Conservation (phyloP, 2,888 invertebrate species). For the Byasa hedistus region DNA sequence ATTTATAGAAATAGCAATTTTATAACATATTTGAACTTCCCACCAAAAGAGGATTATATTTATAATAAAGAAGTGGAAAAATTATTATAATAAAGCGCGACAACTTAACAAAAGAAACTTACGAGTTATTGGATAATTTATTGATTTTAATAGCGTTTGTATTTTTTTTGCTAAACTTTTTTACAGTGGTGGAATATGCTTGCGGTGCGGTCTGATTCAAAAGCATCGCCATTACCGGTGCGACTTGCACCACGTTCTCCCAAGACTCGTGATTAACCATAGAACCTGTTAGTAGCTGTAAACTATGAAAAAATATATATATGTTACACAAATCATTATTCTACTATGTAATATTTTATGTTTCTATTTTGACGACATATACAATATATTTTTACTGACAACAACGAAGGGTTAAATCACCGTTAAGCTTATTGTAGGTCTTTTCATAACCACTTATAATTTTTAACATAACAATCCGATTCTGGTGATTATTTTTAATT, state of each 20-base stretch:
- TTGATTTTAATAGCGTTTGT: background rate
- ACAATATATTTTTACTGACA: too few relatives aligned
- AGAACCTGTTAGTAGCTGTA: constrained; percentile 37
- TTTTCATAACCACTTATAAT: too few relatives aligned
- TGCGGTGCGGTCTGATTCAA: constrained; percentile 44
- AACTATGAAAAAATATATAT: constrained; percentile 4
- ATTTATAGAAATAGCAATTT: too few relatives aligned
- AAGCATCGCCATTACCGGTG: constrained; percentile 58
- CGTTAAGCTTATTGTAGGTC: too few relatives aligned
- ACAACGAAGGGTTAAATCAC: too few relatives aligned
- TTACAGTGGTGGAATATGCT: background rate
- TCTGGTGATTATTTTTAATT: too few relatives aligned
- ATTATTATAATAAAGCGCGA: background rate
- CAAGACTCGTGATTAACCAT: constrained; percentile 66
- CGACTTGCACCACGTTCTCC: constrained; percentile 67
- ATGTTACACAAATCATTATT: background rate
- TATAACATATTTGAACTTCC: too few relatives aligned
- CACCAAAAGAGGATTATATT: background rate
- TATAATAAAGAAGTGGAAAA: too few relatives aligned
- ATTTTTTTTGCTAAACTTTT: background rate
- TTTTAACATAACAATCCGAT: too few relatives aligned
- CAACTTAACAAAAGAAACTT: background rate
- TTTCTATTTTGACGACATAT: background rate
- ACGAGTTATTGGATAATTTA: background rate
- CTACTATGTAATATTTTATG: background rate